These are phyloP conservation scores for Autographa gamma DNA, from an alignment of 2,888 invertebrate genomes.

Conservation along the genomic window DNA sequence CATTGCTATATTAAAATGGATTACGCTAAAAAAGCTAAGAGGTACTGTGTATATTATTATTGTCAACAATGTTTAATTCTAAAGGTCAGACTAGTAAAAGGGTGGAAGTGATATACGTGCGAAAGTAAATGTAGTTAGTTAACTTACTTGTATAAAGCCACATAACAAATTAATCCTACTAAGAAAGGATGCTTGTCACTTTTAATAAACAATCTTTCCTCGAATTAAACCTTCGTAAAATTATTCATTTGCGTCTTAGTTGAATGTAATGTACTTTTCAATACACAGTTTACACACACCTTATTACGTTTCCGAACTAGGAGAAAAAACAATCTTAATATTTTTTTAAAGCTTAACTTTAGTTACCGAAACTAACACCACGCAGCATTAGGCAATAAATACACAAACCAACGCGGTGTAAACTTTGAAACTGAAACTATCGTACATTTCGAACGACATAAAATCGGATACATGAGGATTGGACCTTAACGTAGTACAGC, in stretches of 20 bases:
- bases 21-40: too few species aligned
- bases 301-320: too few species aligned
- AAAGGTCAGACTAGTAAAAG: too few species aligned
- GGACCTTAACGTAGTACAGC: slow-evolving; percentile 31
- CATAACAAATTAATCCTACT: background rate
- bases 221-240: background rate
- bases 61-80: too few species aligned
- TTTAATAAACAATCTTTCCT: background rate
- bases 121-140: background rate
- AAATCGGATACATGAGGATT: slow-evolving; percentile 40
- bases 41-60: too few species aligned
- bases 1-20: too few species aligned
- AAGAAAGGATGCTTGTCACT: slow-evolving; percentile 1
- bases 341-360: slow-evolving; percentile 13
- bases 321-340: too few species aligned
- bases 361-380: slow-evolving; percentile 39
- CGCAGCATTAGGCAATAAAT: slow-evolving; percentile 38
- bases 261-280: too few species aligned
- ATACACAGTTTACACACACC: too few species aligned
- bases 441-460: slow-evolving; percentile 53
- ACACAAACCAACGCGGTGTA: slow-evolving; percentile 31
- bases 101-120: background rate
- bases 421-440: slow-evolving; percentile 45
- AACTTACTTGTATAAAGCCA: background rate
- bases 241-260: background rate